These are phyloP conservation scores for Silvanus unidentatus DNA, from an alignment of 2,888 invertebrate genomes.

Conservation along the genomic window DNA sequence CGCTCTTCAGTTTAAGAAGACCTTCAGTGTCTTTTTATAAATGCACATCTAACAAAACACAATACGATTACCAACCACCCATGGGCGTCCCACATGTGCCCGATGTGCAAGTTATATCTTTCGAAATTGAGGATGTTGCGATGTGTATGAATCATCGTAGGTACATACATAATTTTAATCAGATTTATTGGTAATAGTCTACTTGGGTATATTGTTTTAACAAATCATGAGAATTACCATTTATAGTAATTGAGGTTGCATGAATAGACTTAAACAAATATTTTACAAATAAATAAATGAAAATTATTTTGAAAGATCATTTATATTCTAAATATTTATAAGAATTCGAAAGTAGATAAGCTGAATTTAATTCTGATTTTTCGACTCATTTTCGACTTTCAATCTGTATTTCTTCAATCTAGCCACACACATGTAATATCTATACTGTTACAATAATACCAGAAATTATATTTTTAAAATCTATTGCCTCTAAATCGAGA, in stretches of 20 bases:
- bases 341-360: no score
- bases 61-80: constrained; percentile 12
- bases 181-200: background rate
- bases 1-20: constrained; percentile 12
- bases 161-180: background rate
- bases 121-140: constrained; percentile 5
- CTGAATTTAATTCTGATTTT: no score
- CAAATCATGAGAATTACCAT: constrained; percentile 15
- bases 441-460: no score
- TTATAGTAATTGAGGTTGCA: constrained; percentile 17
- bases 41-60: constrained; percentile 12
- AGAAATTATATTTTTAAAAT: no score
- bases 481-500: no score
- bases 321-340: no score
- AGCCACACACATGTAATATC: no score
- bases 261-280: no score
- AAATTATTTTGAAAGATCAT: no score
- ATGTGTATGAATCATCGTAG: constrained; percentile 1
- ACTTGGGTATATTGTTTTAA: background rate
- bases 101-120: constrained; percentile 11
- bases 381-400: no score
- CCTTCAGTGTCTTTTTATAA: constrained; percentile 5
- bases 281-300: background rate
- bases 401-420: no score
- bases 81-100: constrained; percentile 12